Conservation (phyloP, 2,797 vertebrate genomes). For the Sternotherus odoratus region DNA sequence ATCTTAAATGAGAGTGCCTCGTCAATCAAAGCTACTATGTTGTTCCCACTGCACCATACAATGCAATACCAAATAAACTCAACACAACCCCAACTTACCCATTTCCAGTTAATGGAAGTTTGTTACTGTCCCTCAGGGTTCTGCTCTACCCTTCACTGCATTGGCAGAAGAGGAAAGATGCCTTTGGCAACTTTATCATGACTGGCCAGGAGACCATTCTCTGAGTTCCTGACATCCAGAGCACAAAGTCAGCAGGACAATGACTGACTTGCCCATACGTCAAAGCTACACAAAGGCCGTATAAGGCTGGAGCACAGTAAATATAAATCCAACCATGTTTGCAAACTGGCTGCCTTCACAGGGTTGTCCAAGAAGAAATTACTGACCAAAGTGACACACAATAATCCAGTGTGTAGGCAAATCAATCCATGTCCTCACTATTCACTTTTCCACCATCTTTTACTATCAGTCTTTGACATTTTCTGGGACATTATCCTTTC, state of each 20-base stretch:
- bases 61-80: not conserved
- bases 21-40: constrained; percentile 12
- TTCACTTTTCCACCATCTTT: not conserved
- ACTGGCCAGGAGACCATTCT: not conserved
- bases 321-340: not conserved
- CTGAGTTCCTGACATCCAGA: too few relatives aligned
- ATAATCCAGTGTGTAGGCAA: not conserved
- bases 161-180: not conserved
- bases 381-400: not conserved
- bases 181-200: not conserved
- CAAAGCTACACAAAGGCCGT: not conserved
- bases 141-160: not conserved
- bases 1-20: not conserved
- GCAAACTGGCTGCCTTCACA: not conserved
- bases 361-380: not conserved
- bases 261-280: not conserved
- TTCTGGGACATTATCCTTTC: not conserved
- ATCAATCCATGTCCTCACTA: not conserved
- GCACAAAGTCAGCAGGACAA: not conserved
- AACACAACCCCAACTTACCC: not conserved
- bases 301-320: not conserved
- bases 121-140: not conserved
- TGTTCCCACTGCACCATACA: not conserved
- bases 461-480: not conserved
- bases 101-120: constrained; percentile 10